Conservation (phyloP, 2,888 invertebrate species). For the Lithophane leautieri region DNA sequence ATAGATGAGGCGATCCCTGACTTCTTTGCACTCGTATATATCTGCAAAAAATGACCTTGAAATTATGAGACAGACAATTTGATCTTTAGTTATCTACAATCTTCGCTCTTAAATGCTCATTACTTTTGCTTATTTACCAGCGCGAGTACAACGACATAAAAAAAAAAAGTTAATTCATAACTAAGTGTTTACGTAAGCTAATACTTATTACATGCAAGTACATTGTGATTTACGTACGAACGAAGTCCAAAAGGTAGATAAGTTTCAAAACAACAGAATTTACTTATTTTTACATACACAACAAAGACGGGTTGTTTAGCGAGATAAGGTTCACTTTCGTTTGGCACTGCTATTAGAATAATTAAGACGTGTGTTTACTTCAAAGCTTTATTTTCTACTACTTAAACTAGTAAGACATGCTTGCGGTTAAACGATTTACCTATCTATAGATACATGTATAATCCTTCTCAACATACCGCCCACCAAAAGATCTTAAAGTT, state of each 20-base stretch:
- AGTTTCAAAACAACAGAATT: conserved; percentile 77
- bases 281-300: conserved; percentile 73
- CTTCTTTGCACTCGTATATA: background rate
- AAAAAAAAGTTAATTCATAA: conserved; percentile 17
- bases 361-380: no score
- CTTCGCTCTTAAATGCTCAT: no score
- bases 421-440: no score
- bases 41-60: background rate
- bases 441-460: no score
- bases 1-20: no score
- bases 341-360: no score
- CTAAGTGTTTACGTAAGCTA: conserved; percentile 39
- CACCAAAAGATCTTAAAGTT: no score
- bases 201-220: conserved; percentile 47
- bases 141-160: background rate
- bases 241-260: conserved; percentile 72
- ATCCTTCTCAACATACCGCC: no score
- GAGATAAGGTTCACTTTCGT: no score
- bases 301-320: conserved; percentile 77
- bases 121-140: no score
- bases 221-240: conserved; percentile 47
- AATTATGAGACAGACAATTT: background rate
- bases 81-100: background rate
- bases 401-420: no score
- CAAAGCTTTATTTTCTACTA: no score